These are phyloP conservation scores for Podiceps cristatus DNA, from an alignment of 2,113 vertebrate genomes.

Conservation along the genomic window DNA sequence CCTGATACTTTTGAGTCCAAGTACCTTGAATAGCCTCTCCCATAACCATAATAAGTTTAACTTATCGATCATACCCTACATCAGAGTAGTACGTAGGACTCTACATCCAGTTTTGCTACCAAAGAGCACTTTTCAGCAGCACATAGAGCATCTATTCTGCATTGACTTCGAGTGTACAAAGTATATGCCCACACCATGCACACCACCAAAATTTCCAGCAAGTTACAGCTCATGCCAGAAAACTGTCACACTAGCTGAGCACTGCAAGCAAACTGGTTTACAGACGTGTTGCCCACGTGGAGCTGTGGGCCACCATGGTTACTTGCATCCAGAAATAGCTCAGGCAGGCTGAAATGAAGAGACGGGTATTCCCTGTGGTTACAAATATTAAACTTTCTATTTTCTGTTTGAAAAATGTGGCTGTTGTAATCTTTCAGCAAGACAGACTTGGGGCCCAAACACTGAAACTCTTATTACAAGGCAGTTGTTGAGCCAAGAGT, in stretches of 20 bases:
- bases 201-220: neutral
- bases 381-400: neutral
- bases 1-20: neutral
- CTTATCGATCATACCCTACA: neutral
- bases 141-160: neutral
- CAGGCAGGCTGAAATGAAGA: neutral
- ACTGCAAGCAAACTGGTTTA: neutral
- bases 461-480: neutral
- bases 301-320: neutral
- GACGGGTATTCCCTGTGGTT: neutral
- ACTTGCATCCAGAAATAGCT: neutral
- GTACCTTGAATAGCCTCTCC: neutral
- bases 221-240: neutral
- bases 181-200: neutral
- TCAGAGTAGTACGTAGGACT: neutral
- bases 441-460: neutral
- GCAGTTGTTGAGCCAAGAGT: accelerated
- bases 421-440: neutral
- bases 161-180: neutral
- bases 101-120: neutral
- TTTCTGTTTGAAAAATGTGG: neutral
- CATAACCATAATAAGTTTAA: neutral
- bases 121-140: neutral
- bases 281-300: accelerated
- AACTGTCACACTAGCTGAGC: neutral